Evolutionary conservation across 2,113 vertebrate species (phyloP).

Genomic region (Puntigrus tetrazona): DNA sequence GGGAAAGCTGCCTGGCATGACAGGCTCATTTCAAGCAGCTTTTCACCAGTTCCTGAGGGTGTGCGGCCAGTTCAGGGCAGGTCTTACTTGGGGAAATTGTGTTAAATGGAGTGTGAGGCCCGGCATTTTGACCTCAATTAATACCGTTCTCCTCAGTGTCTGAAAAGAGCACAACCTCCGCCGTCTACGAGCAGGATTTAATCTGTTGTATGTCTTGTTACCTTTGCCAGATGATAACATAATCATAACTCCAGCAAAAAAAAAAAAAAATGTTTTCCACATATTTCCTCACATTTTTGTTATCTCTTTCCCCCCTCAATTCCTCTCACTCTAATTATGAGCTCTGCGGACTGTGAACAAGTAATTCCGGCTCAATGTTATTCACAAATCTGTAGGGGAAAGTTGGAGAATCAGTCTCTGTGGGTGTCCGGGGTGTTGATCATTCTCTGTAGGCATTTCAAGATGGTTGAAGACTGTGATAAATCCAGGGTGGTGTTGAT

Average conservation of each 20-base stretch:
- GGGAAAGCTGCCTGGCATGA: conserved; percentile 20
- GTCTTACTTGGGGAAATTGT: conserved; percentile 54
- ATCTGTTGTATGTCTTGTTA: conserved; percentile 54
- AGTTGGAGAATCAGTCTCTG: background rate
- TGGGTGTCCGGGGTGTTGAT: background rate
- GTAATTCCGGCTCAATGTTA: background rate
- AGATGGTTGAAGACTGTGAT: background rate
- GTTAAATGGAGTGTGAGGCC: conserved; percentile 54
- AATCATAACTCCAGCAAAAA: conserved; percentile 17
- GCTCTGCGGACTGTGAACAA: conserved; percentile 11
- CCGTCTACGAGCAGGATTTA: conserved; percentile 48
- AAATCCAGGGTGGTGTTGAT: conserved; percentile 17
- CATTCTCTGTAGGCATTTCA: conserved; percentile 23
- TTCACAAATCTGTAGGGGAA: conserved; percentile 2
- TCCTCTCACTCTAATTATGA: background rate
- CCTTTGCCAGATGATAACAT: conserved; percentile 36
- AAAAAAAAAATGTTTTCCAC: background rate
- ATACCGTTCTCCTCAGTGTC: conserved; percentile 44
- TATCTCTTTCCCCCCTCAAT: background rate
- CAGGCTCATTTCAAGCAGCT: conserved; percentile 45
- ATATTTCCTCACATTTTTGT: background rate
- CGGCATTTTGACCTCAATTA: conserved; percentile 66
- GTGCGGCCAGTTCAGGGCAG: conserved; percentile 38
- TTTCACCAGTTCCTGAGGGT: conserved; percentile 58
- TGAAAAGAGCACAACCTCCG: conserved; percentile 51